Evolutionary conservation across 2,113 vertebrate species (phyloP), one percentile per base, ranked within the genome.

Genomic region (Donacobius atricapilla): DNA sequence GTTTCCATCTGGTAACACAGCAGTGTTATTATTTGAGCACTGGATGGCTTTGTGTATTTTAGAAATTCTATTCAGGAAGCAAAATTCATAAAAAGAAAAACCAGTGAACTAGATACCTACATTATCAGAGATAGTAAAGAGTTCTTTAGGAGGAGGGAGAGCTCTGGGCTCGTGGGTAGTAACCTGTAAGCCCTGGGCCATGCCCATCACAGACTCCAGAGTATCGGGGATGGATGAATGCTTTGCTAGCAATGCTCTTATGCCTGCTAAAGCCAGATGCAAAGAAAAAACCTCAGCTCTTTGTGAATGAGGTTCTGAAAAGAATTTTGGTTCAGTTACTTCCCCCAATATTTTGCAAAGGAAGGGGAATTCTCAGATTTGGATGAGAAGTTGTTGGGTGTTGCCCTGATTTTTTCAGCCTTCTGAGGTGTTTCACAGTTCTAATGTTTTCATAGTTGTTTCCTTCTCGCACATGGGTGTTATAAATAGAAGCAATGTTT

Each of bases 141-240:
- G 42, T 5, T 72, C 28, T 35, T 39, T 0, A 54, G 42, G 47
- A 70, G 28, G 37, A 66, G 19, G 37, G 14, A 70, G 39, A 53
- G 9, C 28, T 13, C 12, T 30, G 48, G 44, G 40, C 12, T 87
- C 0, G 0, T 23, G 20, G 13, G 30, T 10, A 28, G 13, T 15
- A 24, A 25, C 35, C 25, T 58, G 47, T 21, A 48, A 70, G 42
- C 7, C 45, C 54, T 40, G 28, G n/a, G 42, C 30, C 20, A 15
- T 18, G 21, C 23, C 15, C 24, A 7, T 10, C 31, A 19, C 0
- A 2, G 25, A 12, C 16, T 35, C 15, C 22, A 37, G 47, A 28
- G 27, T 20, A 4, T 0, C 5, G 13, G 21, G 68, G 14, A 15
- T 27, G 15, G 14, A 20, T 16, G 15, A 44, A 35, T 15, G 16